phyloP scores from a whole-genome alignment of 2,797 vertebrate species.

The Taeniopygia guttata region DNA sequence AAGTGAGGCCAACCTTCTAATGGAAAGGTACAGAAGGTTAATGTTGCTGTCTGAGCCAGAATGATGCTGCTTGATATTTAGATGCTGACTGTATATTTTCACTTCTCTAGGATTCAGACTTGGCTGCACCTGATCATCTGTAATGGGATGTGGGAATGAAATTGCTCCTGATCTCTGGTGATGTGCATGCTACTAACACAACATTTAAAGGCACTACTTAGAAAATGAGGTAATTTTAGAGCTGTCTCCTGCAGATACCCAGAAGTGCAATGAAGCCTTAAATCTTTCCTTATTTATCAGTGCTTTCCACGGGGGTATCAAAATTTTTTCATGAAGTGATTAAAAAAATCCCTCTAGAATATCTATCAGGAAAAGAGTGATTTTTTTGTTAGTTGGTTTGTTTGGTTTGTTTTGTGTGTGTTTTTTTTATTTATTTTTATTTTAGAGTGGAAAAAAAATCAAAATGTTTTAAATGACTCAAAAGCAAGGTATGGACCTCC shows the following conservation, averaged over 20 bases:
- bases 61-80: background rate
- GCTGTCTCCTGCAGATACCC: background rate
- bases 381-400: background rate
- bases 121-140: background rate
- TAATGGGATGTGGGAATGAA: background rate
- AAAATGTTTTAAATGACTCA: background rate
- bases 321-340: background rate
- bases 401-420: too few relatives aligned
- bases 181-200: background rate
- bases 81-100: background rate
- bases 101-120: background rate
- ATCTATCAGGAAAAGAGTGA: background rate
- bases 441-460: background rate
- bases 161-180: background rate
- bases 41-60: background rate
- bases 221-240: background rate
- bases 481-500: background rate
- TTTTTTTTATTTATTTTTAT: background rate
- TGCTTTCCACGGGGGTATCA: background rate
- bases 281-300: background rate
- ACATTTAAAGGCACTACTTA: background rate
- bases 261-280: background rate
- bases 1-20: background rate
- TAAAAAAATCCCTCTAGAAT: background rate
- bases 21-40: background rate